Evolutionary conservation across 2,113 vertebrate genomes (phyloP).

Genomic region (Ornithorhynchus anatinus): DNA sequence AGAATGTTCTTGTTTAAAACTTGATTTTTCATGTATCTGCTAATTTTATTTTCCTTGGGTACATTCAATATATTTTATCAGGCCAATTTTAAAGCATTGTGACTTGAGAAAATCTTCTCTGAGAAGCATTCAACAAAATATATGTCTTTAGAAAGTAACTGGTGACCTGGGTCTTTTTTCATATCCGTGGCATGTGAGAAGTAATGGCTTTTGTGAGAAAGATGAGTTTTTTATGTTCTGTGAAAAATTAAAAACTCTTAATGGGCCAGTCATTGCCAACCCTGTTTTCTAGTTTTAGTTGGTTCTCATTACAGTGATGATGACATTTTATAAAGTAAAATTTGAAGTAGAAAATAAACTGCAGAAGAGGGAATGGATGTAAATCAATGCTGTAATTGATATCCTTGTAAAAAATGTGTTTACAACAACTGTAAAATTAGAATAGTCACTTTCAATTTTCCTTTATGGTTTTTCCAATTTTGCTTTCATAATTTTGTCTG

Average conservation of each 20-base stretch:
- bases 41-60: too few species aligned
- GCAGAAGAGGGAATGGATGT: background rate
- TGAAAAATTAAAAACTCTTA: background rate
- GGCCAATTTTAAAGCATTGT: too few species aligned
- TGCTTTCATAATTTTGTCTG: background rate
- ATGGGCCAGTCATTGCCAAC: background rate
- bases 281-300: conserved; percentile 8
- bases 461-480: conserved; percentile 13
- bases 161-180: too few species aligned
- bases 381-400: conserved; percentile 3
- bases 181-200: too few species aligned
- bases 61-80: too few species aligned
- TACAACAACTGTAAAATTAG: conserved; percentile 39
- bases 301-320: background rate
- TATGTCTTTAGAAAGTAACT: too few species aligned
- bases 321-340: background rate
- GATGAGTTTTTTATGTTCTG: too few species aligned
- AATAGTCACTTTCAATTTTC: background rate
- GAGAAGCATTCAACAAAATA: too few species aligned
- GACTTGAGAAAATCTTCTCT: too few species aligned
- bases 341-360: conserved; percentile 17
- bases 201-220: too few species aligned
- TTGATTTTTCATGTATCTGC: too few species aligned
- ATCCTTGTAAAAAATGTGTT: conserved; percentile 37
- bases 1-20: too few species aligned